Conservation (phyloP, 35 echinoderm and acorn worm species). For the Patiria miniata region DNA sequence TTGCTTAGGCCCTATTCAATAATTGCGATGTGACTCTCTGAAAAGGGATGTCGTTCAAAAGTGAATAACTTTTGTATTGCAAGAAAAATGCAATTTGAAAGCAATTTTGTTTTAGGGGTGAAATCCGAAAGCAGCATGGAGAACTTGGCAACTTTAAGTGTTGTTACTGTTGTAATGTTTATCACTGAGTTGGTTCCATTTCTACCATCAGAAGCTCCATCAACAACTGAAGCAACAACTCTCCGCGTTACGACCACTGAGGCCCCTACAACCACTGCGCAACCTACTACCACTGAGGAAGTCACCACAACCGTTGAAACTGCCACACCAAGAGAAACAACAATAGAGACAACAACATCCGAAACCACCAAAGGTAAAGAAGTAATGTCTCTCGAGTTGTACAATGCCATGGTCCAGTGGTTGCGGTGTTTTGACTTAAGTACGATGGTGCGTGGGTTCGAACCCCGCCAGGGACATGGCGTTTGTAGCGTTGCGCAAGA, state of each 20-base stretch:
- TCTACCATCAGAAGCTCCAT: neutral
- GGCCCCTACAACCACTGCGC: neutral
- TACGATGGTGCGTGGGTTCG: too few relatives aligned
- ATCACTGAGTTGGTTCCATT: neutral
- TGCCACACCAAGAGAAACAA: neutral
- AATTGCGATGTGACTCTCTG: neutral
- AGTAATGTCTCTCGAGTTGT: neutral
- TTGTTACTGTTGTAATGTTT: neutral
- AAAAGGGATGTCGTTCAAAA: neutral
- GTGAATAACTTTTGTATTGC: neutral
- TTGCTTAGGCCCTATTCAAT: neutral
- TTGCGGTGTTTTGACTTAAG: too few relatives aligned
- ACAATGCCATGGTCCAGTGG: too few relatives aligned
- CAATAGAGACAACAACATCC: neutral
- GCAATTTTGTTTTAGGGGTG: too few relatives aligned
- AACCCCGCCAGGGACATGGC: neutral
- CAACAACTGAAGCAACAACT: conserved; percentile 1
- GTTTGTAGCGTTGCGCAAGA: too few relatives aligned
- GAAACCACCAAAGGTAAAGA: neutral
- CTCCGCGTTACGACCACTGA: neutral
- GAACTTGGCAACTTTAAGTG: too few relatives aligned
- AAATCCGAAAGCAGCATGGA: too few relatives aligned
- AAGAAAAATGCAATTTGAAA: too few relatives aligned
- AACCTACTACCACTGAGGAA: neutral
- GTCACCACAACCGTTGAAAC: neutral